Evolutionary conservation across 2,113 vertebrate genomes (phyloP).

Genomic region (Cephalopterus ornatus): DNA sequence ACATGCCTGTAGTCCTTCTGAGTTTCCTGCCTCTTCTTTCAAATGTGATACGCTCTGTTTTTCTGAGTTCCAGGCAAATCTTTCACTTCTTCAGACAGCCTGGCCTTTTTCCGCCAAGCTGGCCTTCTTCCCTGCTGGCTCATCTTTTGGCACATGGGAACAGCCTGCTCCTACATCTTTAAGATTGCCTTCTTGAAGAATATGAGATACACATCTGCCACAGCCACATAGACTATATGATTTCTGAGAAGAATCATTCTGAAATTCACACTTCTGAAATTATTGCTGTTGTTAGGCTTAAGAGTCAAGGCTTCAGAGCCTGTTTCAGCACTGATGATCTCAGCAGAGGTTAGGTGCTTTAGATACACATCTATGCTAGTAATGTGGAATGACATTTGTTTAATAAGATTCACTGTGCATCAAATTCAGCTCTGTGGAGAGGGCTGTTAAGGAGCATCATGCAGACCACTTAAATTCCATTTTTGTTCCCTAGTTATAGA

Average conservation of each 20-base stretch:
- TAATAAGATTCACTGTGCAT: background rate
- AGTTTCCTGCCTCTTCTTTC: background rate
- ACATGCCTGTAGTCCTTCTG: background rate
- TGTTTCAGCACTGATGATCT: background rate
- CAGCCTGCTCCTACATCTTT: background rate
- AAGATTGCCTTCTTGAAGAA: background rate
- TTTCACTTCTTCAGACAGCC: background rate
- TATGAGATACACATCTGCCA: background rate
- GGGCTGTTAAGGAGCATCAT: background rate
- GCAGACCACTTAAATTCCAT: background rate
- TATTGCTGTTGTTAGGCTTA: background rate
- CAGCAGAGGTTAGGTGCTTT: background rate
- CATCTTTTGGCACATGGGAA: background rate
- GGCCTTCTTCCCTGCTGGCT: background rate
- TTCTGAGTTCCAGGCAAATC: background rate
- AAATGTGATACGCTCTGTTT: background rate
- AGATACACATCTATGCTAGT: background rate
- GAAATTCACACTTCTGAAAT: background rate
- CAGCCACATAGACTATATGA: background rate
- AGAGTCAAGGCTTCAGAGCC: background rate
- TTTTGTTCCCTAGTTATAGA: background rate
- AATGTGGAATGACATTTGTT: background rate
- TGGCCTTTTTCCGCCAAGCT: no score
- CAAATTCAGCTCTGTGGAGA: background rate
- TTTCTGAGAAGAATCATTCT: background rate